Conservation (phyloP, 2,113 vertebrate genomes). For the Taurulus bubalis region DNA sequence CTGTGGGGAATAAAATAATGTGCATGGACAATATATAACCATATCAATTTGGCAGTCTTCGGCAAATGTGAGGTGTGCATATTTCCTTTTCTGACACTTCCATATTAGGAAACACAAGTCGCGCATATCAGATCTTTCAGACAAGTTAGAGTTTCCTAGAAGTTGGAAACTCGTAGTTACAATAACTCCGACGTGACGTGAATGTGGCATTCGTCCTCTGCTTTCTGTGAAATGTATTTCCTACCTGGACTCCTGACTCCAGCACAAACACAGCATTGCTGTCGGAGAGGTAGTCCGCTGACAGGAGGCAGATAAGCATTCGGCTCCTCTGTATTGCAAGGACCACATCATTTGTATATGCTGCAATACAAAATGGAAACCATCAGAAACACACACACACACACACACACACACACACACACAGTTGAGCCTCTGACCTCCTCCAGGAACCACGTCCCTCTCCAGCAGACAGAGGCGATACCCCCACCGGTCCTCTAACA, state of each 20-base stretch:
- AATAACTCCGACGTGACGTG: not conserved
- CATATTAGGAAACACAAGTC: not conserved
- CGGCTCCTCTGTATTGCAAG: conserved; percentile 85
- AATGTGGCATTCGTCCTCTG: not conserved
- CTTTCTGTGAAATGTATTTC: not conserved
- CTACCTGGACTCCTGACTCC: conserved; percentile 87
- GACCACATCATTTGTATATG: conserved; percentile 89
- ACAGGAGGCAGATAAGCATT: conserved; percentile 88
- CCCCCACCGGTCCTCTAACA: conserved; percentile 88
- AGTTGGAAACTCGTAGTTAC: not conserved
- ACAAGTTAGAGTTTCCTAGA: not conserved
- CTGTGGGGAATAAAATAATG: not conserved
- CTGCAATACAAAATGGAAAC: conserved; percentile 71
- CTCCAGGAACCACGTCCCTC: conserved; percentile 90
- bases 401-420: not conserved
- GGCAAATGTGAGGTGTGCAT: not conserved
- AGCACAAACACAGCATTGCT: conserved; percentile 86
- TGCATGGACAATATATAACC: not conserved
- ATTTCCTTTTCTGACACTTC: not conserved
- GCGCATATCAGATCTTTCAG: not conserved
- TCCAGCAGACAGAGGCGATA: conserved; percentile 90
- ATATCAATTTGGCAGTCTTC: not conserved
- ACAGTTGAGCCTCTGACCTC: conserved; percentile 84
- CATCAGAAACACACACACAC: conserved; percentile 3
- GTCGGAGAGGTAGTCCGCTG: conserved; percentile 83